These are phyloP conservation scores for Poeciliopsis prolifica DNA, from an alignment of 2,113 vertebrate species.

Conservation along the genomic window DNA sequence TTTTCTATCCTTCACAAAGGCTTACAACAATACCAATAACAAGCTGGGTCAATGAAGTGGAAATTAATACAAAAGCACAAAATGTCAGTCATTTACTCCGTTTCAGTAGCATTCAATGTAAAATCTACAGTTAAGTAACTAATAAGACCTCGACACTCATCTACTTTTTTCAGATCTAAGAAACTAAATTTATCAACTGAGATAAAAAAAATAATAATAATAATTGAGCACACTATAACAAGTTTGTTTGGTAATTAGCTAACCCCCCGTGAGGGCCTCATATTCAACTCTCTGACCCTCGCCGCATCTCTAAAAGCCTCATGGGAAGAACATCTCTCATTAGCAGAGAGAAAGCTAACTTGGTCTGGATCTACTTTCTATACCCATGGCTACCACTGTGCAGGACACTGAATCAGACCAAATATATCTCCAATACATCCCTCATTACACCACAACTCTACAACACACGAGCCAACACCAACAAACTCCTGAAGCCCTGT, in stretches of 20 bases:
- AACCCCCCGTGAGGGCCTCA: slow-evolving; percentile 9
- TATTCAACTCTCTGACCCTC: slow-evolving; percentile 51
- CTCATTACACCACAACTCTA: slow-evolving; percentile 65
- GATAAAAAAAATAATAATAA: slow-evolving; percentile 27
- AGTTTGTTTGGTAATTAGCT: slow-evolving; percentile 64
- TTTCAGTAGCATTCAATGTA: neutral
- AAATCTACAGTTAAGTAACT: slow-evolving; percentile 1
- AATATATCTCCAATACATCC: neutral
- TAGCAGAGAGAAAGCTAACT: slow-evolving; percentile 53
- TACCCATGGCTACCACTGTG: slow-evolving; percentile 31
- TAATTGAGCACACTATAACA: slow-evolving; percentile 54
- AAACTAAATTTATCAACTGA: slow-evolving; percentile 31
- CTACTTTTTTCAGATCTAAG: slow-evolving; percentile 3
- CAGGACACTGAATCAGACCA: slow-evolving; percentile 5
- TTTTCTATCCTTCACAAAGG: slow-evolving; percentile 26
- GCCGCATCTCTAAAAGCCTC: slow-evolving; percentile 41
- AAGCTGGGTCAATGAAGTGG: neutral
- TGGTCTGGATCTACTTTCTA: slow-evolving; percentile 31
- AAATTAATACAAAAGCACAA: neutral
- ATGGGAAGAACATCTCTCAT: slow-evolving; percentile 58
- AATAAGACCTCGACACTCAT: slow-evolving; percentile 16
- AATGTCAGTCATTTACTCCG: neutral
- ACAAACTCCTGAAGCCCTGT: slow-evolving; percentile 64
- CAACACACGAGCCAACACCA: slow-evolving; percentile 52
- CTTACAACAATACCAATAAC: slow-evolving; percentile 37